These are phyloP conservation scores for Clarias gariepinus DNA, from an alignment of 2,113 vertebrate genomes.

Conservation along the genomic window DNA sequence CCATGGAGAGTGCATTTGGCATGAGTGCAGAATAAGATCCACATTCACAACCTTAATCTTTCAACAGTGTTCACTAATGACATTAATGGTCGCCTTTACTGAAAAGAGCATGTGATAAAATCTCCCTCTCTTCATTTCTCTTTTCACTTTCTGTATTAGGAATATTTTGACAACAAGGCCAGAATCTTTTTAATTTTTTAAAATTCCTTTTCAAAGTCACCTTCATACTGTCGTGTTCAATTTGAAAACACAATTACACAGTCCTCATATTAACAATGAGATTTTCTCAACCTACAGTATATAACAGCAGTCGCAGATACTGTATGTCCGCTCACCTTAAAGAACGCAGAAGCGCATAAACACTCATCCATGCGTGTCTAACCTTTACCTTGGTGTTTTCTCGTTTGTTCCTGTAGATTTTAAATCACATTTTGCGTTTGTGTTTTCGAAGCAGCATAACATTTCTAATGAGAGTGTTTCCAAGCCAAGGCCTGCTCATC, in stretches of 20 bases:
- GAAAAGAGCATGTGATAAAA: conserved; percentile 30
- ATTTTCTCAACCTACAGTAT: background rate
- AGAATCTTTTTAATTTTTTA: background rate
- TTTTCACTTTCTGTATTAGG: background rate
- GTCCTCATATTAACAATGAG: conserved; percentile 10
- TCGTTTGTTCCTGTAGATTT: background rate
- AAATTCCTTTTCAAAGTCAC: conserved; percentile 16
- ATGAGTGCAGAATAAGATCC: conserved; percentile 35
- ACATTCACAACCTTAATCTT: conserved; percentile 35
- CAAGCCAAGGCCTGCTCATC: conserved; percentile 47
- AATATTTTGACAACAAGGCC: conserved; percentile 18
- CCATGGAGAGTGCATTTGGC: conserved; percentile 19
- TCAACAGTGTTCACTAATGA: conserved; percentile 54
- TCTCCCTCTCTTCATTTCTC: background rate
- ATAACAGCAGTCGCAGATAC: background rate
- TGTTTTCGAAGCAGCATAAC: conserved; percentile 45
- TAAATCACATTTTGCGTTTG: background rate
- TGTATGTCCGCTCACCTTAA: background rate
- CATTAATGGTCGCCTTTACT: conserved; percentile 47
- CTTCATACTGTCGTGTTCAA: conserved; percentile 16
- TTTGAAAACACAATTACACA: conserved; percentile 32
- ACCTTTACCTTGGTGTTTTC: background rate
- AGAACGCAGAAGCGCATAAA: background rate
- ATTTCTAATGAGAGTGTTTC: conserved; percentile 45
- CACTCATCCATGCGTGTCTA: background rate